A percentile compares a stretch with the other conserved stretches of the same genome.
Conservation (phyloP, 2,113 vertebrate genomes). For the Psammodynastes pulverulentus region DNA sequence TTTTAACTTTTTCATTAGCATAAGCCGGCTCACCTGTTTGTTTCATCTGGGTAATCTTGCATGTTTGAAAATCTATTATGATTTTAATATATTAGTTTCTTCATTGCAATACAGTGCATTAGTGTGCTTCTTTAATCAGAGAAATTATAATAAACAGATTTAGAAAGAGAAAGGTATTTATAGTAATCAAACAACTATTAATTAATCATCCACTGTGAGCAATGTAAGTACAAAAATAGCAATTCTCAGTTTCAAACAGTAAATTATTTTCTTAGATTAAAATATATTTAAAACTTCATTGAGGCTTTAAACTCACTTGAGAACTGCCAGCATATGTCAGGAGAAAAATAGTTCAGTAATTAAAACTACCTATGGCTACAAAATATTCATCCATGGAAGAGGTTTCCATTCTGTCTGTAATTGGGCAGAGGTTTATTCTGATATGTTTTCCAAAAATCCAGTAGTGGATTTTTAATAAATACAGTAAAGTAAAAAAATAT, state of each 20-base stretch:
- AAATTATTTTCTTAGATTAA: background rate
- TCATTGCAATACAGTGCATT: background rate
- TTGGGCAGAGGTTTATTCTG: background rate
- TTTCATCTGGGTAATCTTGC: background rate
- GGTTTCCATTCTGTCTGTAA: background rate
- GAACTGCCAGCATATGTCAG: background rate
- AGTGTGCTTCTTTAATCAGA: background rate
- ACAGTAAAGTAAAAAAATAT: background rate
- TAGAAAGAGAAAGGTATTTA: background rate
- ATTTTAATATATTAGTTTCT: background rate
- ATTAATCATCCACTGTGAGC: background rate
- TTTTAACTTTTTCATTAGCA: background rate
- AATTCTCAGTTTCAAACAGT: background rate
- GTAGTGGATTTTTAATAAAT: background rate
- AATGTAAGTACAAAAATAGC: background rate
- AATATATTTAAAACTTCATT: background rate
- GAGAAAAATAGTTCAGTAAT: background rate
- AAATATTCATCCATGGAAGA: background rate
- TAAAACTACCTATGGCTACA: background rate
- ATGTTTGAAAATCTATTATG: background rate
- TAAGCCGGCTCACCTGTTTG: background rate
- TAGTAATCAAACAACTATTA: background rate
- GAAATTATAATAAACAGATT: background rate
- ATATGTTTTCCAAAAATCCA: background rate
- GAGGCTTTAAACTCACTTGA: background rate